Conservation (phyloP, 1,140 invertebrate genomes). For the Protaetia brevitarsis region DNA sequence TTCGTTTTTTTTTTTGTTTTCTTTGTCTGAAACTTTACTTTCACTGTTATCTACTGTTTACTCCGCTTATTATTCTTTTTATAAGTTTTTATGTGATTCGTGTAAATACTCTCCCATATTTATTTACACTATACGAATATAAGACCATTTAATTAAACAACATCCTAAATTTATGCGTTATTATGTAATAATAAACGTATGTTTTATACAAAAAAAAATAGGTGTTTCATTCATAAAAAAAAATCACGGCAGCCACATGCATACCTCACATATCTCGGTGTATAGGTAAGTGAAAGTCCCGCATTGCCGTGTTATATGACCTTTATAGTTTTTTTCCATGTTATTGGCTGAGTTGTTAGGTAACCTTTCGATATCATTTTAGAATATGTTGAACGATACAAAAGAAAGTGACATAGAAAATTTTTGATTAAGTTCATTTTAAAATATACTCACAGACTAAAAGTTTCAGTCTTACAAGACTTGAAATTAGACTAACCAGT, state of each 20-base stretch:
- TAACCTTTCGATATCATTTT: not conserved
- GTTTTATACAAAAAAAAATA: conserved; percentile 19
- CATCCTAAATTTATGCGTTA: conserved; percentile 10
- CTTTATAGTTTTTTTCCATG: not conserved
- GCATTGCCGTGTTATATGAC: not conserved
- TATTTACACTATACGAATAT: conserved; percentile 11
- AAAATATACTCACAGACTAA: too few species aligned
- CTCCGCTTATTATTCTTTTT: not conserved
- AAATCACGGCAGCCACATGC: not conserved
- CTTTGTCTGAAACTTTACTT: too few species aligned
- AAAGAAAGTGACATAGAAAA: not conserved
- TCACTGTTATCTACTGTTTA: not conserved
- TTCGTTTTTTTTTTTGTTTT: not conserved
- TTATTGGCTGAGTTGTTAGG: not conserved
- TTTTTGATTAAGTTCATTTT: too few species aligned
- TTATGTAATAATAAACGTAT: conserved; percentile 17
- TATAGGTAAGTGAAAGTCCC: not conserved
- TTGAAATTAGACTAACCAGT: too few species aligned
- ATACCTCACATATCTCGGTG: not conserved
- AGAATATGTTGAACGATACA: not conserved
- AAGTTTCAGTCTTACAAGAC: too few species aligned
- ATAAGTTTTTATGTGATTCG: conserved; percentile 2
- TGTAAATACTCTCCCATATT: not conserved
- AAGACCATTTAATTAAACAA: not conserved
- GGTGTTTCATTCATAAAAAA: conserved; percentile 9